Percentiles rank a stretch among this genome's conserved stretches.
Evolutionary conservation across 2,113 vertebrate species (phyloP).

Genomic region (Rhinoderma darwinii): DNA sequence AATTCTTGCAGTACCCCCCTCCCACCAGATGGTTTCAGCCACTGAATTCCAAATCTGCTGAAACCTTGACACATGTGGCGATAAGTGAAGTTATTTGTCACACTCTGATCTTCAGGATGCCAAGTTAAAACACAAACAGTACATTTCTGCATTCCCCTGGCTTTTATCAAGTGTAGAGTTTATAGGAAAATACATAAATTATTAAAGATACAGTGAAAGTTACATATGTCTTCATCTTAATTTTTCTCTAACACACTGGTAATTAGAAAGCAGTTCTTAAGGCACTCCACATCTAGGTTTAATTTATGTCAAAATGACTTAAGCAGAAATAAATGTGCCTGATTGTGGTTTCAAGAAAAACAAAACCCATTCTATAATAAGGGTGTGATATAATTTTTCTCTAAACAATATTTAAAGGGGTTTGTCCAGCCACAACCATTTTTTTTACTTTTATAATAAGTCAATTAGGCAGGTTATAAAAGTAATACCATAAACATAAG

Average conservation of each 20-base stretch:
- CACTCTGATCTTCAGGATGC: neutral
- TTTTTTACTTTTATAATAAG: no score
- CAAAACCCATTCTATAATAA: neutral
- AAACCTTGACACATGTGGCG: no score
- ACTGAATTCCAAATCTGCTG: no score
- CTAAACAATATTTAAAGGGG: neutral
- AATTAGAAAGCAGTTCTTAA: constrained; percentile 1
- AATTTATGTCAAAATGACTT: constrained; percentile 21
- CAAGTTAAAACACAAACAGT: constrained; percentile 9
- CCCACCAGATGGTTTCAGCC: no score
- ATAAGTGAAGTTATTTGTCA: neutral
- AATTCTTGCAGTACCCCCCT: no score
- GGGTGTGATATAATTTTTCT: neutral
- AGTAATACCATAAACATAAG: no score
- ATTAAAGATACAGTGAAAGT: constrained; percentile 25
- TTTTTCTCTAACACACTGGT: neutral
- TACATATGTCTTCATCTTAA: constrained; percentile 8
- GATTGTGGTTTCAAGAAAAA: neutral
- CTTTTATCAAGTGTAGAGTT: constrained; percentile 20
- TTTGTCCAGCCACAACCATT: neutral
- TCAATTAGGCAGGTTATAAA: no score
- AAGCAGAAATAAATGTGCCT: neutral
- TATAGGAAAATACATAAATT: constrained; percentile 32
- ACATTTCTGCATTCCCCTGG: constrained; percentile 21
- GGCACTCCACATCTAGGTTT: neutral